Evolutionary conservation across 1,140 invertebrate genomes (phyloP).

Genomic region (Drosophila leontia): DNA sequence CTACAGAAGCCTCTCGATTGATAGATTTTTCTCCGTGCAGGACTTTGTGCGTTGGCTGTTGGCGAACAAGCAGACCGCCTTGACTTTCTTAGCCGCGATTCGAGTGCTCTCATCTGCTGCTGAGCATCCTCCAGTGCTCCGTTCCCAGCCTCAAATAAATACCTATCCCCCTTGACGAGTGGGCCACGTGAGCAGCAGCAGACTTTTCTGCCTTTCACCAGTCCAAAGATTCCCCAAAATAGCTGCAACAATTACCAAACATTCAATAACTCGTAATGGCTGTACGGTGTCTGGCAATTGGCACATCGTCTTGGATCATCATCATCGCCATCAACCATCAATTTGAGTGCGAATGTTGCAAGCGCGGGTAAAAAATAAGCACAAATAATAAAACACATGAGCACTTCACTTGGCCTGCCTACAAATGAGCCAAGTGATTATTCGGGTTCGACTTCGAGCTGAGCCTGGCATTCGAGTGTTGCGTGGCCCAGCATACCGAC

Average conservation of each 20-base stretch:
- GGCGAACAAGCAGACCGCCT: conserved; percentile 57
- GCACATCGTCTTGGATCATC: conserved; percentile 62
- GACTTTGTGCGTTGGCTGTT: conserved; percentile 30
- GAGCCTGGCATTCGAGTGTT: conserved; percentile 41
- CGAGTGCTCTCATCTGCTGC: conserved; percentile 31
- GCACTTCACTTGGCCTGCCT: conserved; percentile 72
- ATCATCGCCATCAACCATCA: conserved; percentile 63
- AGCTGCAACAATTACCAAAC: conserved; percentile 69
- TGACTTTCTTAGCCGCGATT: conserved; percentile 63
- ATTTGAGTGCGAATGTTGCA: conserved; percentile 72
- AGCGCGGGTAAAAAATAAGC: conserved; percentile 26
- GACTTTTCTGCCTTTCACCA: conserved; percentile 52
- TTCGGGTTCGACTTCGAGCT: conserved; percentile 49
- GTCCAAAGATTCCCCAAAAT: conserved; percentile 36
- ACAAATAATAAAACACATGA: conserved; percentile 41
- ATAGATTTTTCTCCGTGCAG: conserved; percentile 18
- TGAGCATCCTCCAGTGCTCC: conserved; percentile 41
- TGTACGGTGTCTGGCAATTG: conserved; percentile 57
- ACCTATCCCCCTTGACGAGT: conserved; percentile 7
- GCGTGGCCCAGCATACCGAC: conserved; percentile 63
- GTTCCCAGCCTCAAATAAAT: background rate
- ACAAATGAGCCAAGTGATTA: conserved; percentile 72
- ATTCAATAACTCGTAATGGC: conserved; percentile 56
- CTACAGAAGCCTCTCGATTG: background rate
- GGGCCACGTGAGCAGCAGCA: conserved; percentile 41